Evolutionary conservation across 2,888 invertebrate species (phyloP).

Genomic region (Yponomeuta sedellus): DNA sequence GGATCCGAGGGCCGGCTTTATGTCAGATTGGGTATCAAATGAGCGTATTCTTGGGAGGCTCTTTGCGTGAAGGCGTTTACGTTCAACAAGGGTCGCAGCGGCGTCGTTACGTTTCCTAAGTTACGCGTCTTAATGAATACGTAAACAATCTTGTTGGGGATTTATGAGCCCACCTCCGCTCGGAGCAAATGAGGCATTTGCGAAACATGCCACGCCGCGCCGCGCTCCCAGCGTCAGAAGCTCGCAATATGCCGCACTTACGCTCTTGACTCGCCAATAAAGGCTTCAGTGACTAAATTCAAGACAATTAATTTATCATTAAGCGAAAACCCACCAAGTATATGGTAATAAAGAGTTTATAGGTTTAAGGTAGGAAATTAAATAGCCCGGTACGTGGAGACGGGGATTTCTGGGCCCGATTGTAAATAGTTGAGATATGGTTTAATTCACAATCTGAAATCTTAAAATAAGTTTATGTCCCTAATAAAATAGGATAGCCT

Average conservation of each 20-base stretch:
- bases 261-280: neutral
- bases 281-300: neutral
- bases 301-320: neutral
- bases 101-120: constrained; percentile 13
- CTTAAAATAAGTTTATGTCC: too few species aligned
- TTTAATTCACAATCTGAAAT: too few species aligned
- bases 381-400: too few species aligned
- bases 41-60: neutral
- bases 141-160: constrained; percentile 42
- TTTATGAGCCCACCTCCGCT: constrained; percentile 40
- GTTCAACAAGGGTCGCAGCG: neutral
- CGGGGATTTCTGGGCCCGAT: too few species aligned
- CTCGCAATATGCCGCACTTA: neutral
- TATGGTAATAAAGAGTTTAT: too few species aligned
- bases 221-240: neutral
- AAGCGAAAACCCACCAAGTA: too few species aligned
- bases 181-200: constrained; percentile 31
- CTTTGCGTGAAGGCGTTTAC: neutral
- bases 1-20: neutral
- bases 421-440: too few species aligned
- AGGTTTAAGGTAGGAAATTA: too few species aligned
- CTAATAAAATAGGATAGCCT: too few species aligned
- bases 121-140: constrained; percentile 39
- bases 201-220: neutral
- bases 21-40: constrained; percentile 1